Base-by-base conservation (phyloP, 2,888 invertebrate genomes). In the Sarcophaga subvicina region DNA sequence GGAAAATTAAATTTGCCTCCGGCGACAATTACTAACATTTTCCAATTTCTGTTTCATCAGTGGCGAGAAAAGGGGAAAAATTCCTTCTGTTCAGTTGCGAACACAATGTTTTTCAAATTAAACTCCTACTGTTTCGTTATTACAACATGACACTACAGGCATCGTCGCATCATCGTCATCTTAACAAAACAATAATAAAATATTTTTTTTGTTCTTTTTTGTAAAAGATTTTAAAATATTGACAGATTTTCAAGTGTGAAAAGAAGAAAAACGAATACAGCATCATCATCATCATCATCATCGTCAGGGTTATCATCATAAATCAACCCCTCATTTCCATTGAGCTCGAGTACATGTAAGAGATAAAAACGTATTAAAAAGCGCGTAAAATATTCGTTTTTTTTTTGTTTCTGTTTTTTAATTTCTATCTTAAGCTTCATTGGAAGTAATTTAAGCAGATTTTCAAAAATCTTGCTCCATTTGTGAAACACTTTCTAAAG, bases 61-160 rank as follows among this genome's bases (percentile, higher is more conserved):
- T 75, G 10, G n/a, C 49, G 70, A 4, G n/a, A 54, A 77, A 80
- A 75, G 54, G 84, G 80, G 71, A 66, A 82, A 66, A 71, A 75
- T 75, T 27, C 54, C 17, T 54, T 54, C 54, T 14, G 17, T 54
- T 54, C 17, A 17, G 12, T 54, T 54, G 12, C 54, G 10, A 54
- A 54, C 54, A 54, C 4, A 14, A 54, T 54, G 54, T 54, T 79
- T 82, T 87, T 88, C 87, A 89, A 83, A 89, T 89, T 89, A 89
- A 90, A 88, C 90, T 89, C 90, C 89, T 84, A 89, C 90, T 89
- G 90, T 73, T 88, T 79, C 77, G 83, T 83, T 54, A 88, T 83
- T 85, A 89, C 62, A 81, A 81, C 70, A 84, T 77, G 67, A 87
- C 81, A 84, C 87, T 82, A 63, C 81, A 81, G 84, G 87, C 80